Base-by-base conservation (phyloP, 2,888 invertebrate genomes). In the Spicauda simplicius region DNA sequence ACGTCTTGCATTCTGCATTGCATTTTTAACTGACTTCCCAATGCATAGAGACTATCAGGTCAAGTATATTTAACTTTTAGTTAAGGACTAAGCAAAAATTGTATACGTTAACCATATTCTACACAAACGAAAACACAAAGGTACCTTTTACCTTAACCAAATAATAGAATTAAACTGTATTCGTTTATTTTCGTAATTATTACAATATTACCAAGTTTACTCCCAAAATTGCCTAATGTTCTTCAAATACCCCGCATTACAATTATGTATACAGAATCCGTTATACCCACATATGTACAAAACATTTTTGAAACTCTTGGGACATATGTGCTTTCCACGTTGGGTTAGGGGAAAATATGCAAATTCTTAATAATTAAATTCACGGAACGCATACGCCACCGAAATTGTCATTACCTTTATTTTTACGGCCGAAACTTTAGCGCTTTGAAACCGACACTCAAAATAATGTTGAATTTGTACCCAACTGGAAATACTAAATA, bases 361-460 rank as follows among this genome's bases (percentile, higher is more conserved):
- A 85, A 88, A 89, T 89, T 78, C 78, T 60, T 71, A 71, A 79
- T 86, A 86, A 88, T 90, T 87, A 88, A 88, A 88, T 87, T 79
- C 76, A 73, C 74, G 74, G 77, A 77, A 81, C 80, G 79, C 81
- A 81, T 84, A 83, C 82, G 78, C 77, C 75, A 79, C 68, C 76
- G 70, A 82, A 82, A 80, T 79, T 75, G 83, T 80, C 79, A 79
- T 78, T 82, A 66, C 66, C 60, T 66, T 66, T 66, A 66, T 66
- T 67, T 62, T 61, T 56, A 67, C 67, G 66, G 56, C 48, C 25
- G 14, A 61, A 67, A 67, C 55, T 67, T 67, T 55, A 60, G 56
- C 56, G 67, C 67, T 67, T 61, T 67, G 67, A 61, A 61, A 67
- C 56, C 50, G 50, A 61, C 56, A 52, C 56, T 25, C 61, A 41